These are phyloP conservation scores for Pandemis cinnamomeana DNA, from an alignment of 2,888 invertebrate species.

Conservation along the genomic window DNA sequence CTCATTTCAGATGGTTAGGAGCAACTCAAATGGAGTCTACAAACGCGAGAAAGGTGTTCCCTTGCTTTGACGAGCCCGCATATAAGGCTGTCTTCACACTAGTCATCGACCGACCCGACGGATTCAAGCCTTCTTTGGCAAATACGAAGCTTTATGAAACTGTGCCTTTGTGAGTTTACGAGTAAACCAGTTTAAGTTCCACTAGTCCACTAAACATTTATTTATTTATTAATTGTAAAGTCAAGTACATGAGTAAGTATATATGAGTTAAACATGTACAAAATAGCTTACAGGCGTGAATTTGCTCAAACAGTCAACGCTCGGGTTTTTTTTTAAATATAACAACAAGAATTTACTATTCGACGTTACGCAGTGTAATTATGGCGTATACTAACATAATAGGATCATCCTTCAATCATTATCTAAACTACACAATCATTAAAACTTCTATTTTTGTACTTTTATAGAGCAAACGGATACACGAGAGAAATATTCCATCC, in stretches of 20 bases:
- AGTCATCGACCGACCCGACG: constrained; percentile 68
- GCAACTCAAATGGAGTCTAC: constrained; percentile 89
- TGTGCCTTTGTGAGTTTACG: constrained; percentile 59
- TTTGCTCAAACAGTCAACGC: no score
- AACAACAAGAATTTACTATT: no score
- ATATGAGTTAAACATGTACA: no score
- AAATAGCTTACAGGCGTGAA: no score
- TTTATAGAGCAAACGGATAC: constrained; percentile 83
- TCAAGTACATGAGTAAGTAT: no score
- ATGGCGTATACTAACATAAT: no score
- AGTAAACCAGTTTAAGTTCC: no score
- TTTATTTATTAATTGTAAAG: no score
- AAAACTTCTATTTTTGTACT: background rate
- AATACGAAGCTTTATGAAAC: constrained; percentile 65
- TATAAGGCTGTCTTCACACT: constrained; percentile 80
- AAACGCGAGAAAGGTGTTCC: constrained; percentile 89
- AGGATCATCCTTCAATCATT: no score
- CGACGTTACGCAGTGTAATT: no score
- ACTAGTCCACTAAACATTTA: background rate
- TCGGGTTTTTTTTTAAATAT: no score
- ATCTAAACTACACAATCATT: no score
- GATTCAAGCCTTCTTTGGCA: constrained; percentile 62
- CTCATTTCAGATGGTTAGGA: constrained; percentile 83
- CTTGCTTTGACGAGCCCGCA: constrained; percentile 88
- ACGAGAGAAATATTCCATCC: constrained; percentile 85